Evolutionary conservation across 2,113 vertebrate species (phyloP).

Genomic region (Sebastes schlegelii): DNA sequence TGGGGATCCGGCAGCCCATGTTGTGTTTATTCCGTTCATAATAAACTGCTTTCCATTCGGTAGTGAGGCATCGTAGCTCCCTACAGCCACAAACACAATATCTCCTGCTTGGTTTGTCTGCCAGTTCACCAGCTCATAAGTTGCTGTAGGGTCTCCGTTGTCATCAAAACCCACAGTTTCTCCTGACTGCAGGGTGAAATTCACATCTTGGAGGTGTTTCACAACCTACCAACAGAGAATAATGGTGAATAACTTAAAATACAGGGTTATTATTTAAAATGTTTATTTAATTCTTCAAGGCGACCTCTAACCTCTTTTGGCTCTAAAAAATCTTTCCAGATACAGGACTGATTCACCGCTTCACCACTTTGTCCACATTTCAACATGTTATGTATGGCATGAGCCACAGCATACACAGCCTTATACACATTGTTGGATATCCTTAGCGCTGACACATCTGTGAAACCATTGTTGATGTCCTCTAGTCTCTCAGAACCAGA

Average conservation of each 20-base stretch:
- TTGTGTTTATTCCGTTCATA: no score
- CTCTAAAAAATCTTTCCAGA: no score
- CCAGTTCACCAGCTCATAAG: constrained; percentile 86
- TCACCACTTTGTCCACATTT: no score
- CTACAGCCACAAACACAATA: constrained; percentile 75
- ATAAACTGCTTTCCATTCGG: constrained; percentile 74
- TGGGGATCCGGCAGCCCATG: no score
- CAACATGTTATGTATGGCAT: no score
- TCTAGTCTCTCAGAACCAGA: constrained; percentile 80
- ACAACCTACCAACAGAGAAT: constrained; percentile 64
- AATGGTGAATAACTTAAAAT: neutral
- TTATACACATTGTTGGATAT: no score
- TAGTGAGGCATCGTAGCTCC: constrained; percentile 80
- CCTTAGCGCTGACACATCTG: constrained; percentile 80
- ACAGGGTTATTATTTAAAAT: no score
- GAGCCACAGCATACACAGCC: no score
- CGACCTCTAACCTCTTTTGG: no score
- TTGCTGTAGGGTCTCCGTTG: constrained; percentile 81
- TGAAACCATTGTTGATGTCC: no score
- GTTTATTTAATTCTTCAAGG: neutral
- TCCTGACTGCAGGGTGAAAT: constrained; percentile 78
- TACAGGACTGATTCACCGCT: no score
- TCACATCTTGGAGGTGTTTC: constrained; percentile 74
- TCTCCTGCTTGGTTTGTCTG: constrained; percentile 75
- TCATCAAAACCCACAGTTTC: constrained; percentile 80